These are phyloP conservation scores for Lepisosteus oculatus DNA, from an alignment of 2,113 vertebrate genomes.

Conservation along the genomic window DNA sequence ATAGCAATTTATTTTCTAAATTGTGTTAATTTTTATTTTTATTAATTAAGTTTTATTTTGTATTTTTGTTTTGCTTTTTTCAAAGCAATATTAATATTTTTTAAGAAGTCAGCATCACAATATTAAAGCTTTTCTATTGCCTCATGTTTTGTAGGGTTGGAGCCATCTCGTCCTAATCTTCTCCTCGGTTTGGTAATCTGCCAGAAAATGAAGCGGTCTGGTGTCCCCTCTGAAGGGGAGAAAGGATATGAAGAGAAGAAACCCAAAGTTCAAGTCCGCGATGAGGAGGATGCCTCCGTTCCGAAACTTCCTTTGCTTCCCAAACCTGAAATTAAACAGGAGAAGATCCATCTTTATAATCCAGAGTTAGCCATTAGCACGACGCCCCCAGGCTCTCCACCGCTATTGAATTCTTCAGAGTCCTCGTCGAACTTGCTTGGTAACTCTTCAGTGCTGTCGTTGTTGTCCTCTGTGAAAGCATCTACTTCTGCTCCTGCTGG, in stretches of 20 bases:
- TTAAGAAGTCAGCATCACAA: no score
- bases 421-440: slow-evolving; percentile 44
- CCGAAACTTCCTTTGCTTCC: slow-evolving; percentile 57
- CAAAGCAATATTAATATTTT: no score
- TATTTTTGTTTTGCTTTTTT: no score
- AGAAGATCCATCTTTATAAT: slow-evolving; percentile 62
- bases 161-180: slow-evolving; percentile 85
- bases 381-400: slow-evolving; percentile 73
- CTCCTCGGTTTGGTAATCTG: slow-evolving; percentile 89
- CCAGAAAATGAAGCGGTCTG: slow-evolving; percentile 80
- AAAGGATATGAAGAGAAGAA: slow-evolving; percentile 74
- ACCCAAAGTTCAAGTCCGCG: slow-evolving; percentile 59
- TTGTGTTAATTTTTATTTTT: no score
- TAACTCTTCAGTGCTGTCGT: slow-evolving; percentile 51
- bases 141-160: slow-evolving; percentile 75
- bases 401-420: slow-evolving; percentile 60
- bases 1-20: no score
- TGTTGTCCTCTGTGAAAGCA: slow-evolving; percentile 53
- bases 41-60: no score
- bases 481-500: slow-evolving; percentile 29
- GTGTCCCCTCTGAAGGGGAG: slow-evolving; percentile 57
- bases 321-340: slow-evolving; percentile 67
- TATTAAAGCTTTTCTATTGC: background rate
- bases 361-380: slow-evolving; percentile 54
- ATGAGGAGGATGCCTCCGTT: slow-evolving; percentile 59